Conservation (phyloP, 2,113 vertebrate species). For the Rhabdomys dilectus region DNA sequence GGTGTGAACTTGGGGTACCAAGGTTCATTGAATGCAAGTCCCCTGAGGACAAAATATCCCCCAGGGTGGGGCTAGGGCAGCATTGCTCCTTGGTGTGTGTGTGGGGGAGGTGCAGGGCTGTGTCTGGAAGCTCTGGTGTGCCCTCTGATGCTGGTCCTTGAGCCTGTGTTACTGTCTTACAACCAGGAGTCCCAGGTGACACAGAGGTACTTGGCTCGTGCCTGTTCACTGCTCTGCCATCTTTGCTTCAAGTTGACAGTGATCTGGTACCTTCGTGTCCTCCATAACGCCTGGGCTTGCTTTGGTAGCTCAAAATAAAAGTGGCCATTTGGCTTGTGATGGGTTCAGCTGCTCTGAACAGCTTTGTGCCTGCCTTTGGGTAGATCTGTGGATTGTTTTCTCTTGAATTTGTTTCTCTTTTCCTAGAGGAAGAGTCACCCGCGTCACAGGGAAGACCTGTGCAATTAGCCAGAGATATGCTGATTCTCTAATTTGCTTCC, state of each 20-base stretch:
- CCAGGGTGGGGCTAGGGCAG: background rate
- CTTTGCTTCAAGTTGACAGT: background rate
- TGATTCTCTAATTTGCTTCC: background rate
- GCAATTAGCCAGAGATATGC: background rate
- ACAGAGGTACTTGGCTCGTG: accelerated
- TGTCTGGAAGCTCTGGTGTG: background rate
- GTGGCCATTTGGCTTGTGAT: background rate
- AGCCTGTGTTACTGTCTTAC: background rate
- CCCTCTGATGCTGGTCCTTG: background rate
- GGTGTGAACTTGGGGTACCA: background rate
- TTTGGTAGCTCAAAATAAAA: background rate
- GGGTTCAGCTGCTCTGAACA: background rate
- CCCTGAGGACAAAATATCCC: background rate
- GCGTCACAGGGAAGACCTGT: background rate
- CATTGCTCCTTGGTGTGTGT: too few species aligned
- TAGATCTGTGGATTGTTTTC: background rate
- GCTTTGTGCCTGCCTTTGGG: background rate
- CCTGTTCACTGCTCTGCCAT: background rate
- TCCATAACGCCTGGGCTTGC: background rate
- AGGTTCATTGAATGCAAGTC: background rate
- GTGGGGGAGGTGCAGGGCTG: background rate
- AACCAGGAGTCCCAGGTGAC: background rate
- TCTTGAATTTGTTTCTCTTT: background rate
- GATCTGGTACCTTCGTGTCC: too few species aligned
- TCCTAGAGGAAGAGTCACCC: background rate